Evolutionary conservation across 1,140 invertebrate species (phyloP).

Genomic region (Magallana angulata): DNA sequence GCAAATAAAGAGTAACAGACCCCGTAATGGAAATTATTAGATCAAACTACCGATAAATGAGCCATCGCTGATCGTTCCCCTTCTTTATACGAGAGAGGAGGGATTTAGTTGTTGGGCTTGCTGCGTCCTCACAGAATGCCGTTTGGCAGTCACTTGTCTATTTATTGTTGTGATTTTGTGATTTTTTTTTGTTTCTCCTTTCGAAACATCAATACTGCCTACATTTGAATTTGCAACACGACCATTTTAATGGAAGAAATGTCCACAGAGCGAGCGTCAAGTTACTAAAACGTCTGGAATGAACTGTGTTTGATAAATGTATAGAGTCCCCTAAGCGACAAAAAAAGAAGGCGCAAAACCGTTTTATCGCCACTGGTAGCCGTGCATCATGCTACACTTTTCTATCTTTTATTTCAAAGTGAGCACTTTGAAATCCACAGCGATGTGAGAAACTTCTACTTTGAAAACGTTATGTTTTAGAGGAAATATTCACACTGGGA

Average conservation of each 20-base stretch:
- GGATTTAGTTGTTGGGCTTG: conserved; percentile 8
- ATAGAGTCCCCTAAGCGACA: conserved; percentile 11
- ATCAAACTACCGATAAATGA: conserved; percentile 65
- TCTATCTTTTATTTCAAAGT: conserved; percentile 29
- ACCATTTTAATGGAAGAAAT: conserved; percentile 32
- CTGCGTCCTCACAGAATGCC: neutral
- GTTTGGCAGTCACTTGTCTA: neutral
- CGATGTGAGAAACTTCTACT: conserved; percentile 37
- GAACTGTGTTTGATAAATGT: conserved; percentile 24
- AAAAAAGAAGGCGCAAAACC: conserved; percentile 7
- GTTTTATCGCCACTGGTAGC: neutral
- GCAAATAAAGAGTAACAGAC: conserved; percentile 64
- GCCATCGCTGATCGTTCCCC: conserved; percentile 60
- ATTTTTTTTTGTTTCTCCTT: neutral
- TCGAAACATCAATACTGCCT: conserved; percentile 5
- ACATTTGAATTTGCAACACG: conserved; percentile 28
- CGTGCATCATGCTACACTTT: neutral
- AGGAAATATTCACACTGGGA: neutral
- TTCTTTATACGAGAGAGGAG: conserved; percentile 43
- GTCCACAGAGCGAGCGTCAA: neutral
- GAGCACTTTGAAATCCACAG: conserved; percentile 9
- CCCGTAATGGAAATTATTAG: conserved; percentile 66
- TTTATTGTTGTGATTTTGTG: neutral
- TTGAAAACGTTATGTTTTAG: conserved; percentile 14
- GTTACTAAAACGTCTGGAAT: neutral